phyloP scores from a whole-genome alignment of 2,888 invertebrate genomes.

The Volucella bombylans region DNA sequence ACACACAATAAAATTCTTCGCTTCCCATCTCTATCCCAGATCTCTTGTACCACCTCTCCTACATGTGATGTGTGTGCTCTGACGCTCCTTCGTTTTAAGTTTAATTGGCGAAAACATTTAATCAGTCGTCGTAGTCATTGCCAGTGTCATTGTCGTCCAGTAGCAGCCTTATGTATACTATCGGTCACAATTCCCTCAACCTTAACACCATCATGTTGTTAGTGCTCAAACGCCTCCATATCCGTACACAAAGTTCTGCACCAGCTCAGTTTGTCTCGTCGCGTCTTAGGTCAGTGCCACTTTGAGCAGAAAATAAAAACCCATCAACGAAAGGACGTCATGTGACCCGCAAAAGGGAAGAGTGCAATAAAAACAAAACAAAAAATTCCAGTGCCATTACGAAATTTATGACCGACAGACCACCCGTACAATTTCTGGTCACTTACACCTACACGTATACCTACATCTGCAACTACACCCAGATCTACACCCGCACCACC shows the following conservation, averaged over 20 bases:
- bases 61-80: background rate
- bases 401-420: constrained; percentile 64
- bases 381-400: constrained; percentile 71
- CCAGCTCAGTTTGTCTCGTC: constrained; percentile 37
- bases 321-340: constrained; percentile 58
- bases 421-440: constrained; percentile 56
- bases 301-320: constrained; percentile 65
- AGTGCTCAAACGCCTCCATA: constrained; percentile 37
- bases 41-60: no score
- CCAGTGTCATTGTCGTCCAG: constrained; percentile 4
- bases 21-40: constrained; percentile 44
- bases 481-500: constrained; percentile 17
- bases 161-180: constrained; percentile 13
- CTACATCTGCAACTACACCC: background rate
- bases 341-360: constrained; percentile 67
- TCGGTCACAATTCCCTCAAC: constrained; percentile 60
- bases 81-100: constrained; percentile 47
- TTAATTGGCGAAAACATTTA: constrained; percentile 72
- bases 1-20: constrained; percentile 51
- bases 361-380: constrained; percentile 17
- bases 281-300: constrained; percentile 74
- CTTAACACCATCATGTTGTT: constrained; percentile 29
- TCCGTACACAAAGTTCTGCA: background rate
- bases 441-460: constrained; percentile 38
- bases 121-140: constrained; percentile 55